phyloP scores from a whole-genome alignment of 2,113 vertebrate genomes.

The Sebastes schlegelii region DNA sequence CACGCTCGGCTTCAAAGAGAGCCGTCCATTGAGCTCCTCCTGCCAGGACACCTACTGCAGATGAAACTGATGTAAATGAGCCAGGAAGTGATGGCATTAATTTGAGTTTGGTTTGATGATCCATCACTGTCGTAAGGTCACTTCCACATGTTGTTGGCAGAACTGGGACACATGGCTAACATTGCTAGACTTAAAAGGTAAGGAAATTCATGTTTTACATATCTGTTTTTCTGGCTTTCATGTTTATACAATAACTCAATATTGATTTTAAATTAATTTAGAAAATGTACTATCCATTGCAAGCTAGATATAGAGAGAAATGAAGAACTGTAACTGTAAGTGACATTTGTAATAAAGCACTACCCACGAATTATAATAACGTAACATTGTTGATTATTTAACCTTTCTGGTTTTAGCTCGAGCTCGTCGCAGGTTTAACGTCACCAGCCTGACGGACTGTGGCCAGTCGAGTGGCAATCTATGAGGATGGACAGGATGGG shows the following conservation, averaged over 20 bases:
- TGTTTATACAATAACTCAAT: background rate
- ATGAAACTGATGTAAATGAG: conserved; percentile 54
- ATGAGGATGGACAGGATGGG: background rate
- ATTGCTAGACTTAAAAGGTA: background rate
- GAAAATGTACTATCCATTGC: background rate
- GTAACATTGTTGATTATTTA: background rate
- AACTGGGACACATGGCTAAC: conserved; percentile 18
- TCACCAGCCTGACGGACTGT: background rate
- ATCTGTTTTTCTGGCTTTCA: background rate
- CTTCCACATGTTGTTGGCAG: conserved; percentile 4
- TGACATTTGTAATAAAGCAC: background rate
- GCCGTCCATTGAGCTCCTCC: conserved; percentile 53
- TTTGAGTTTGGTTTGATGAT: conserved; percentile 37
- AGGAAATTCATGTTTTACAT: background rate
- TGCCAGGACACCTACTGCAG: conserved; percentile 39
- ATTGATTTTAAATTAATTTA: background rate
- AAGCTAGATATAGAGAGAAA: background rate
- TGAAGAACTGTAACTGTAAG: too few relatives aligned
- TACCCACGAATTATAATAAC: background rate
- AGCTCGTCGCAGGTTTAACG: background rate
- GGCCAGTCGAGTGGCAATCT: background rate
- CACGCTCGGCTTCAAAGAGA: conserved; percentile 71
- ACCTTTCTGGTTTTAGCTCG: background rate
- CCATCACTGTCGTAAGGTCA: conserved; percentile 29
- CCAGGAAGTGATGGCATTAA: conserved; percentile 39